Evolutionary conservation across 1,140 invertebrate species (phyloP), one percentile per base, ranked within the genome.

Genomic region (Scaptomyza graminum): DNA sequence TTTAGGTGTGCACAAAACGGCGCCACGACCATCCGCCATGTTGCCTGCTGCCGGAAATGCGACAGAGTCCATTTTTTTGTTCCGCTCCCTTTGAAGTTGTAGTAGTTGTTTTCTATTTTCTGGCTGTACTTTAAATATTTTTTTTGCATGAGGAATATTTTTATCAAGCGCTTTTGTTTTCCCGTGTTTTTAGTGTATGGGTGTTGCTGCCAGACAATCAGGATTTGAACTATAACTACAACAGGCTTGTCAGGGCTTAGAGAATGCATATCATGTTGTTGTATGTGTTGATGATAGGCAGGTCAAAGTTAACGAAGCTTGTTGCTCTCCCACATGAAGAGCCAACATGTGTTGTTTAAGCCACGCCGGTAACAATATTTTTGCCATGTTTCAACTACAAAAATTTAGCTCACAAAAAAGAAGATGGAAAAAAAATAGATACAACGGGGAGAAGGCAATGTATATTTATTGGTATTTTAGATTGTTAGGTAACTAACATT

Each of bases 1-100:
- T 77, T 63, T 72, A 54, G 74, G 73, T 85, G 67, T 87, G 74
- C 74, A 77, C 79, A 74, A 76, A 88, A 59, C 83, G 81, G 77
- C 81, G 81, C 71, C 82, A 82, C 64, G 62, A 71, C 75, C 83
- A 76, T 83, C 65, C 83, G 83, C 83, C 72, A 83, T 78, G 56
- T 85, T 85, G 81, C 82, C 83, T 76, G 75, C 61, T 74, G 67
- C 79, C 83, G 83, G 83, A 87, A 87, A 87, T 87, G 83, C 83
- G 83, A 76, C 83, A 87, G 78, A 76, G 80, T 69, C 72, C 78
- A 82, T 79, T 34, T 34, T 79, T 83, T 81, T 44, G 13, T 55
- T 22, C 18, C 47, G 59, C 56, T 52, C 69, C 63, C 67, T 83
- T 71, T 68, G 54, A 46, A 41, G 1, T 41, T 31, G 57, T 62